phyloP scores from a whole-genome alignment of 2,797 vertebrate species.

The Nyctalus aviator region DNA sequence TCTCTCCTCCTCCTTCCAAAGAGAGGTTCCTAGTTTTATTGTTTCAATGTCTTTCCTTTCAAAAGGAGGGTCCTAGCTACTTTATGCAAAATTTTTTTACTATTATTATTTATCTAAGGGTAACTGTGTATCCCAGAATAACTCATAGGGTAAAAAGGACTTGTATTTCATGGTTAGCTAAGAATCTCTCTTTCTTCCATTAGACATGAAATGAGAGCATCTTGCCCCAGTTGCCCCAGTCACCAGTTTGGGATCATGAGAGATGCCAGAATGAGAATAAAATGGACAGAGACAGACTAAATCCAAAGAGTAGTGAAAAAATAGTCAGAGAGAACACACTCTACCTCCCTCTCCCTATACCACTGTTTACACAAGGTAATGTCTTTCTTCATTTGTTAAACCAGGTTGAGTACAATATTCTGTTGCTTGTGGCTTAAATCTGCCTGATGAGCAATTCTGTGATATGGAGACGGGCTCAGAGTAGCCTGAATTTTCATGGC shows the following conservation, averaged over 20 bases:
- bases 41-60: background rate
- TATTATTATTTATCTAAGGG: background rate
- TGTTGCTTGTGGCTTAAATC: background rate
- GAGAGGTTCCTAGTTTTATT: background rate
- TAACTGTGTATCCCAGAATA: background rate
- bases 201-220: background rate
- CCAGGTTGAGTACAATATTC: background rate
- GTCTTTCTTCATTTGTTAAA: background rate
- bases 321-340: background rate
- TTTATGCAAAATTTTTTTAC: background rate
- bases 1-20: background rate
- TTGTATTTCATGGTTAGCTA: background rate
- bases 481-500: background rate
- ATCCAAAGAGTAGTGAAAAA: background rate
- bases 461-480: background rate
- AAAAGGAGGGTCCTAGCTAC: constrained; percentile 10
- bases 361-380: background rate
- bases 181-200: background rate
- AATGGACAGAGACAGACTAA: background rate
- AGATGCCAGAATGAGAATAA: background rate
- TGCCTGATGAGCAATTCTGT: background rate
- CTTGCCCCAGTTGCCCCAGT: background rate
- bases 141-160: background rate
- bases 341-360: background rate
- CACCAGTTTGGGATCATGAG: background rate